Evolutionary conservation across 2,888 invertebrate species (phyloP), one percentile per base, ranked within the genome.

Genomic region (Watsonalla cultraria): DNA sequence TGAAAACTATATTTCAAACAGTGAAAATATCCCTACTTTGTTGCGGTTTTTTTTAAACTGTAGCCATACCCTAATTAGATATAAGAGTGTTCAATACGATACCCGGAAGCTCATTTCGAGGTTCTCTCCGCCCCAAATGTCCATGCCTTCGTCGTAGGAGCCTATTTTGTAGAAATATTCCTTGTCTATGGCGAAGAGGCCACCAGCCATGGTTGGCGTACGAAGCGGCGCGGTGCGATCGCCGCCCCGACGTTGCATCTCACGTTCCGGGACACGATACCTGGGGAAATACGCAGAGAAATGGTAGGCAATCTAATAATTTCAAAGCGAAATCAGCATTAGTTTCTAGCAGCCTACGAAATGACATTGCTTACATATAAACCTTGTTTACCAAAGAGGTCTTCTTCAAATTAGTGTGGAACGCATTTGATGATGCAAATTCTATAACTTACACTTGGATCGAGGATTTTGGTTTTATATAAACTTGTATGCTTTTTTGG

Each of bases 151-250:
- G 84, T 99, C 99, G 84, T 99, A 99, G 53, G 98, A 96, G 53
- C 99, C 99, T 60, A 99, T 93, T 90, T 98, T 96, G 89, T 98
- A 98, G 92, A 99, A 99, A 87, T 98, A 99, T 33, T 98, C 96
- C 77, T 95, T 94, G 82, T 98, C 97, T 60, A 99, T 98, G 51
- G 99, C 96, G 82, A 97, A 97, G 45, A 99, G 89, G 0, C 99
- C 99, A 54, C 99, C 99, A 9, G 99, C 98, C 99, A 99, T 99
- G 0, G 99, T 99, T 0, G 99, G 99, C 0, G 99, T 98, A 63
- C 96, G 94, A 39, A 99, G 91, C 0, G 99, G 98, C 9, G 96
- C 93, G 0, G 98, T 98, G 60, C 98, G 93, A 82, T 99, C 99
- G 13, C 97, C 96, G 55, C 96, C 96, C 64, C 99, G 92, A 51